phyloP scores from a whole-genome alignment of 2,888 invertebrate genomes.

The Ariolimax columbianus region DNA sequence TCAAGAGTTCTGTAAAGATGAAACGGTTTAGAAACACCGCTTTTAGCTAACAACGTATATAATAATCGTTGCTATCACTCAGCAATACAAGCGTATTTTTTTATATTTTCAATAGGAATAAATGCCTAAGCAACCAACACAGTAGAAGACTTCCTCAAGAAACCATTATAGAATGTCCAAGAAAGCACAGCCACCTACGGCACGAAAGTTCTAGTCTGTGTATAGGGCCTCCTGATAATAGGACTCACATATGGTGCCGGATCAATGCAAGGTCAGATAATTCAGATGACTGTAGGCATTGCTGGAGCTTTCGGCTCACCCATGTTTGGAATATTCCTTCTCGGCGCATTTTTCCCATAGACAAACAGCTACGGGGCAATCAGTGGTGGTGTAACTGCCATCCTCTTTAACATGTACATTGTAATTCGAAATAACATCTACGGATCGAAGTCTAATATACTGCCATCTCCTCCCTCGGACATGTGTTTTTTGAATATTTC shows the following conservation, averaged over 20 bases:
- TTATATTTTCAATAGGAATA: constrained; percentile 56
- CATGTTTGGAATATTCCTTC: constrained; percentile 60
- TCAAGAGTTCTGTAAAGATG: too few species aligned
- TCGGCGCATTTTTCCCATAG: constrained; percentile 60
- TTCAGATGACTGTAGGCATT: constrained; percentile 58
- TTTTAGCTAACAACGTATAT: too few species aligned
- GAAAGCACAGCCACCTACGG: constrained; percentile 58
- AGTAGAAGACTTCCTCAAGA: constrained; percentile 61
- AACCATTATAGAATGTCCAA: constrained; percentile 41
- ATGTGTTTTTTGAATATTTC: constrained; percentile 35
- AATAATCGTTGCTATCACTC: too few species aligned
- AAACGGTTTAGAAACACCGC: too few species aligned
- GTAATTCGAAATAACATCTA: constrained; percentile 30
- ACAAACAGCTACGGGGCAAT: constrained; percentile 50
- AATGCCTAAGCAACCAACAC: constrained; percentile 64
- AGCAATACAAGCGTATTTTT: not conserved
- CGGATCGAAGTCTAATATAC: not conserved
- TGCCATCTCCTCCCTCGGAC: constrained; percentile 33
- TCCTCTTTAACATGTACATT: constrained; percentile 44
- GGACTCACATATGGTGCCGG: constrained; percentile 58
- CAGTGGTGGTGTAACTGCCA: constrained; percentile 31
- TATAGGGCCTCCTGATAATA: constrained; percentile 59
- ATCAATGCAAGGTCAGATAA: constrained; percentile 57
- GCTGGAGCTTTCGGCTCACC: constrained; percentile 63
- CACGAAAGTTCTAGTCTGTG: constrained; percentile 58